Conservation (phyloP, 2,797 vertebrate genomes). For the Odontamblyopus rebecca region DNA sequence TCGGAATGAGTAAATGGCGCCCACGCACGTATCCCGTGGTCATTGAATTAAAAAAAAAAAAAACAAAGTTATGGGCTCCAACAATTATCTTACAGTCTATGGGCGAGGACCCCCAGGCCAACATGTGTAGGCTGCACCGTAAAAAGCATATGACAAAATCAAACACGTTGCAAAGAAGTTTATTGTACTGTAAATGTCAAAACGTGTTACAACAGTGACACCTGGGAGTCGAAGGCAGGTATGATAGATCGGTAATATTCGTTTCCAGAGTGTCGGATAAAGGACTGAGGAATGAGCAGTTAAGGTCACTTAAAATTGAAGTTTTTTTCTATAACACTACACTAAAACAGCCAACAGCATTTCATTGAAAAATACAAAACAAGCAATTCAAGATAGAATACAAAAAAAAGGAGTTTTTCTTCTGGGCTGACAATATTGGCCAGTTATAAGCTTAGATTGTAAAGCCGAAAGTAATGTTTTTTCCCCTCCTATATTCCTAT, state of each 20-base stretch:
- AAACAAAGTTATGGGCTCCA: not conserved
- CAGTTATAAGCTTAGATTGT: not conserved
- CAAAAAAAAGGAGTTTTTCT: not conserved
- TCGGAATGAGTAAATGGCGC: not conserved
- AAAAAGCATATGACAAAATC: constrained; percentile 2
- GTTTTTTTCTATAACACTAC: constrained; percentile 47
- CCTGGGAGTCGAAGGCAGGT: constrained; percentile 32
- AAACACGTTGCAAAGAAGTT: constrained; percentile 29
- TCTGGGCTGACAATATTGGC: not conserved
- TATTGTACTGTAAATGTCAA: constrained; percentile 31
- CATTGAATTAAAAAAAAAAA: not conserved
- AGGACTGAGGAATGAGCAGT: constrained; percentile 60
- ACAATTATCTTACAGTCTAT: too few species aligned
- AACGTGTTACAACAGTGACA: constrained; percentile 24
- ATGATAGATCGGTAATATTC: not conserved
- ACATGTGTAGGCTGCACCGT: not conserved
- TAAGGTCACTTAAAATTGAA: constrained; percentile 77
- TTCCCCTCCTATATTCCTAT: not conserved
- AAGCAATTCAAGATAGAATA: constrained; percentile 49
- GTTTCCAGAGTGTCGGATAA: constrained; percentile 5
- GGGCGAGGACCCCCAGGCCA: too few species aligned
- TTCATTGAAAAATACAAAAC: constrained; percentile 30
- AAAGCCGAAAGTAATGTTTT: not conserved
- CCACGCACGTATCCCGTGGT: not conserved
- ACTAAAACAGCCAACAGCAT: constrained; percentile 34